Conservation (phyloP, 2,113 vertebrate species). For the Apaloderma vittatum region DNA sequence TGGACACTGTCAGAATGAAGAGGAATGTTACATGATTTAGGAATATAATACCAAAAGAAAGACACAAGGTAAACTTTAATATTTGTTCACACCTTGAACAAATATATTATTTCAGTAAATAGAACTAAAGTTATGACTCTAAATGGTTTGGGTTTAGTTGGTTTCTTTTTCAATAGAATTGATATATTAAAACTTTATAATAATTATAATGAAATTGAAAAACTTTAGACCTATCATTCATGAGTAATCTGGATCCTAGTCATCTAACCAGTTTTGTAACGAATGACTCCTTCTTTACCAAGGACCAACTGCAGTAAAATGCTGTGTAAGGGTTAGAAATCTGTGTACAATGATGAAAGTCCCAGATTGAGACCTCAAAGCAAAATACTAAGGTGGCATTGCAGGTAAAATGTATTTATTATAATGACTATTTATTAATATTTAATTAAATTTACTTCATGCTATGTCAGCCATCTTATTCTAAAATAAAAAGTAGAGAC, state of each 20-base stretch:
- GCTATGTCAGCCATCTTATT: neutral
- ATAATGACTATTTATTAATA: neutral
- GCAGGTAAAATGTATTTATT: neutral
- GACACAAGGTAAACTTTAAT: neutral
- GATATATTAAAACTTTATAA: neutral
- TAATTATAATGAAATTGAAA: neutral
- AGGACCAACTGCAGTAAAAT: neutral
- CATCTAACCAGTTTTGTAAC: neutral
- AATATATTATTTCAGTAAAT: neutral
- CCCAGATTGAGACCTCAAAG: neutral
- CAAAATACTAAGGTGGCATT: neutral
- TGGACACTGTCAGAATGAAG: neutral
- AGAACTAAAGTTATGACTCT: neutral
- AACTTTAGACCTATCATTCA: neutral
- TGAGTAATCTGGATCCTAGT: neutral
- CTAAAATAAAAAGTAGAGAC: neutral
- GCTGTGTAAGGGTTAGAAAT: neutral
- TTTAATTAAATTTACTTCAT: neutral
- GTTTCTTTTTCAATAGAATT: neutral
- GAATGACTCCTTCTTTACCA: neutral
- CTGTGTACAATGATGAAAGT: neutral
- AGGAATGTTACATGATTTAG: neutral
- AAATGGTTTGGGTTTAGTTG: neutral
- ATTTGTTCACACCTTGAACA: neutral
- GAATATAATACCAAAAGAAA: neutral